phyloP scores from a whole-genome alignment of 1,140 invertebrate species.

The Adoxophyes honmai region DNA sequence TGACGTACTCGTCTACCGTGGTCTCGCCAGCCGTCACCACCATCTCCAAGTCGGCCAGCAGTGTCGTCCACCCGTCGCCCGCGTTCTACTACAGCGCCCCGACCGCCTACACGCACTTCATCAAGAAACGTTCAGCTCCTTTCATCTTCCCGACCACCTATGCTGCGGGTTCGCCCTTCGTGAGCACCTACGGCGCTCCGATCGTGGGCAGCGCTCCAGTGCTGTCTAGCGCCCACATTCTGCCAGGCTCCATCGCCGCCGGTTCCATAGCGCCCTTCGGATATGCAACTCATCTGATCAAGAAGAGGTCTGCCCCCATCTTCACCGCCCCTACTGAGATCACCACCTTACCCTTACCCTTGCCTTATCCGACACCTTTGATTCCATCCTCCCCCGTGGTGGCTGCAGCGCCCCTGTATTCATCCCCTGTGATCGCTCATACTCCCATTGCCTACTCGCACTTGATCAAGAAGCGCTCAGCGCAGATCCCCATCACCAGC shows the following conservation, averaged over 20 bases:
- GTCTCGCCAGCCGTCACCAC: slow-evolving; percentile 48
- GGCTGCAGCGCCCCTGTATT: background rate
- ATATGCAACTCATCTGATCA: slow-evolving; percentile 48
- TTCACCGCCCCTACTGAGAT: slow-evolving; percentile 15
- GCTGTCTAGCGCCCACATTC: slow-evolving; percentile 36
- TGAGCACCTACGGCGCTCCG: slow-evolving; percentile 39
- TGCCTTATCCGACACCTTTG: slow-evolving; percentile 14
- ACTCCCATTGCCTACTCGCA: slow-evolving; percentile 30
- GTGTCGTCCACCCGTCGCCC: slow-evolving; percentile 61
- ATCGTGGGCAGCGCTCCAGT: slow-evolving; percentile 32
- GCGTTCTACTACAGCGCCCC: slow-evolving; percentile 35
- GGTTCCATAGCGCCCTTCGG: slow-evolving; percentile 17
- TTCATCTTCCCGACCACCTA: slow-evolving; percentile 25
- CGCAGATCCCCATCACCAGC: slow-evolving; percentile 33
- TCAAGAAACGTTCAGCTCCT: slow-evolving; percentile 54
- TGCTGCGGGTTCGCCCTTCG: slow-evolving; percentile 25
- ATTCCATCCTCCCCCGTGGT: background rate
- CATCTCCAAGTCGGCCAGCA: slow-evolving; percentile 58
- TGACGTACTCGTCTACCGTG: slow-evolving; percentile 61
- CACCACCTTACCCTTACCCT: slow-evolving; percentile 18
- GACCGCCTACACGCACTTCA: slow-evolving; percentile 39
- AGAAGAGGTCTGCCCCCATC: slow-evolving; percentile 53
- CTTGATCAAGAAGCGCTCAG: slow-evolving; percentile 58
- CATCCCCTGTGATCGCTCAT: background rate
- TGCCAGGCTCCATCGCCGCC: background rate